phyloP scores from a whole-genome alignment of 2,888 invertebrate species.

The Nomada flava region DNA sequence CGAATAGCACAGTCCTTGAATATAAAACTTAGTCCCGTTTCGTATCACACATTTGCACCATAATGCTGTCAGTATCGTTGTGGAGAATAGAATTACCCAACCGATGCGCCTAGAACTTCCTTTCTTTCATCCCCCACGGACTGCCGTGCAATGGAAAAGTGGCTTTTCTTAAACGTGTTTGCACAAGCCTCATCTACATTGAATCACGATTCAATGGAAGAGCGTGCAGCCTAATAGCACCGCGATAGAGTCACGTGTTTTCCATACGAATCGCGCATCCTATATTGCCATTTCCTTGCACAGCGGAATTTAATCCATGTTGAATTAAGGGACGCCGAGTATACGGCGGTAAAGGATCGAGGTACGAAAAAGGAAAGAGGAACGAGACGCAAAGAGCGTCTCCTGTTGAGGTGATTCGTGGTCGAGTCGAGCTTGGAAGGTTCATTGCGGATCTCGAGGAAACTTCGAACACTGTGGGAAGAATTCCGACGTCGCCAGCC shows the following conservation, averaged over 20 bases:
- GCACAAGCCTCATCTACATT: not conserved
- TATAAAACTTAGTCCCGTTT: conserved; percentile 9
- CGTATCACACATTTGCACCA: not conserved
- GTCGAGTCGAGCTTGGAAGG: conserved; percentile 55
- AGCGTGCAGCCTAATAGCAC: not conserved
- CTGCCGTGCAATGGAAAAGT: not conserved
- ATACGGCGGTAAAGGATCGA: not conserved
- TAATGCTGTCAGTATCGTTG: not conserved
- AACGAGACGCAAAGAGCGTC: not conserved
- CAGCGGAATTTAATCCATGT: conserved; percentile 10
- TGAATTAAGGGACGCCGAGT: conserved; percentile 13
- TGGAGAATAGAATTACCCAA: not conserved
- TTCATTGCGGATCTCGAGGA: conserved; percentile 59
- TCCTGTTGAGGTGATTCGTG: conserved; percentile 39
- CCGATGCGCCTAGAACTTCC: not conserved
- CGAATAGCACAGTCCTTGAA: conserved; percentile 15
- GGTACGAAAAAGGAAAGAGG: not conserved
- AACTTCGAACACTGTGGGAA: conserved; percentile 68
- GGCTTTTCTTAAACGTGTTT: not conserved
- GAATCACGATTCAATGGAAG: not conserved
- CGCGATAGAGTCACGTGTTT: not conserved
- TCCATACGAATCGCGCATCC: not conserved
- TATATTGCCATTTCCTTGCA: not conserved
- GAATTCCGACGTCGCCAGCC: conserved; percentile 78
- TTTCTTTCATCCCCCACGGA: not conserved